Conservation (phyloP, 2,797 vertebrate genomes). For the Benthosema pterotum region DNA sequence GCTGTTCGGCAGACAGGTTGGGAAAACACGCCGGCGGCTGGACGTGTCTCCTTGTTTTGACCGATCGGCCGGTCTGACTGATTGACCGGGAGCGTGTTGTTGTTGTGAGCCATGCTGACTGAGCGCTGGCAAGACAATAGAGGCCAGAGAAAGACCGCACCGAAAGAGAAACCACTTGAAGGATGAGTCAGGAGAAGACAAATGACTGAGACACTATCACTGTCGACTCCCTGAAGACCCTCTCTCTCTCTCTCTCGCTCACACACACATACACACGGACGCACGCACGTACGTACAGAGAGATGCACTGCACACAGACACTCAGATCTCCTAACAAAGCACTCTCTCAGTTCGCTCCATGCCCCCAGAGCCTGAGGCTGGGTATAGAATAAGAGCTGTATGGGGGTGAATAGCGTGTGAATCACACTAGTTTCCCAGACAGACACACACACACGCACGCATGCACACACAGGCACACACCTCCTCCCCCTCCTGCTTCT, state of each 20-base stretch:
- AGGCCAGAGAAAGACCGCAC: background rate
- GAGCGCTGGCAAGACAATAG: conserved; percentile 21
- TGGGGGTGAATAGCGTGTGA: conserved; percentile 69
- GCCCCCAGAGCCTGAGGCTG: conserved; percentile 54
- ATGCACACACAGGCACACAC: conserved; percentile 21
- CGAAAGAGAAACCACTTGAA: conserved; percentile 21
- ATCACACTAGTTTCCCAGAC: conserved; percentile 73
- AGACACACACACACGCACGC: conserved; percentile 5
- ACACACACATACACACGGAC: conserved; percentile 16
- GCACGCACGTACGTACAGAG: conserved; percentile 26
- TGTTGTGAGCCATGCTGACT: background rate
- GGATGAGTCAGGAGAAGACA: conserved; percentile 39
- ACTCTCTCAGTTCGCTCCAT: conserved; percentile 39
- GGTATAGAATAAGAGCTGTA: conserved; percentile 45
- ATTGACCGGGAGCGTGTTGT: conserved; percentile 15
- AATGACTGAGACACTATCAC: conserved; percentile 36
- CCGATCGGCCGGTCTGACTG: conserved; percentile 8
- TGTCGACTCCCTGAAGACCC: conserved; percentile 42
- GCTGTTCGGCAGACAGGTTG: background rate
- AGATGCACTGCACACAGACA: background rate
- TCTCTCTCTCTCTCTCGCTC: conserved; percentile 7
- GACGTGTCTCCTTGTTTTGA: background rate
- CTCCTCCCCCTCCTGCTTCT: conserved; percentile 12
- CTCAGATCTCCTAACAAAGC: conserved; percentile 56
- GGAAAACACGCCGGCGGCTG: background rate